A percentile compares a stretch with the other conserved stretches of the same genome.
phyloP scores from a whole-genome alignment of 2,888 invertebrate genomes.

The Chelonus formosanus region DNA sequence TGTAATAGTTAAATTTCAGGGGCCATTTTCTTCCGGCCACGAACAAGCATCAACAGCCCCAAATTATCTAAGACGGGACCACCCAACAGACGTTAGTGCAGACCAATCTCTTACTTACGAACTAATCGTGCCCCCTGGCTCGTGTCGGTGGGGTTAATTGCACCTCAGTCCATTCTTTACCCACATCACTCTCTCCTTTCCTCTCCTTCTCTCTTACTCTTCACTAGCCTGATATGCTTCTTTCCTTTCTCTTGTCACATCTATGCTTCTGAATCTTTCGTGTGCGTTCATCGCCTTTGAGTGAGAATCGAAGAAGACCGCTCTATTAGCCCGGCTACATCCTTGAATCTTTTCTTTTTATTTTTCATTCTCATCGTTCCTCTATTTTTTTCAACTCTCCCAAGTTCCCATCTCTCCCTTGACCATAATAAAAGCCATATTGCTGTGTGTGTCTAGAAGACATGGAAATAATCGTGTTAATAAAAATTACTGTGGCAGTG shows the following conservation, averaged over 20 bases:
- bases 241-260: constrained; percentile 1
- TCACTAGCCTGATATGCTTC: constrained; percentile 15
- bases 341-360: constrained; percentile 14
- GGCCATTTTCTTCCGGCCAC: constrained; percentile 55
- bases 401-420: too few species aligned
- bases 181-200: constrained; percentile 21
- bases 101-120: constrained; percentile 59
- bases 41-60: constrained; percentile 52
- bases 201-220: constrained; percentile 11
- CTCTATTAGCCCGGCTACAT: constrained; percentile 35
- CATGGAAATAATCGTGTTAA: too few species aligned
- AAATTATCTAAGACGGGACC: constrained; percentile 60
- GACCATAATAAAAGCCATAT: too few species aligned
- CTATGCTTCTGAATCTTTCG: neutral
- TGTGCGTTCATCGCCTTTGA: constrained; percentile 32
- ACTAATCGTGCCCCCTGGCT: constrained; percentile 55
- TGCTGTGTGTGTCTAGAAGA: too few species aligned
- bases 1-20: constrained; percentile 48
- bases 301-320: constrained; percentile 27
- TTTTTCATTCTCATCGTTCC: constrained; percentile 16
- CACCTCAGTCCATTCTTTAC: constrained; percentile 39
- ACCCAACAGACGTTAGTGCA: constrained; percentile 55
- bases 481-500: too few species aligned
- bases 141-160: constrained; percentile 60
- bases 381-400: neutral